A percentile compares a stretch with the other conserved stretches of the same genome.
These are phyloP conservation scores for Trichopoda pennipes DNA, from an alignment of 2,888 invertebrate genomes.

Conservation along the genomic window DNA sequence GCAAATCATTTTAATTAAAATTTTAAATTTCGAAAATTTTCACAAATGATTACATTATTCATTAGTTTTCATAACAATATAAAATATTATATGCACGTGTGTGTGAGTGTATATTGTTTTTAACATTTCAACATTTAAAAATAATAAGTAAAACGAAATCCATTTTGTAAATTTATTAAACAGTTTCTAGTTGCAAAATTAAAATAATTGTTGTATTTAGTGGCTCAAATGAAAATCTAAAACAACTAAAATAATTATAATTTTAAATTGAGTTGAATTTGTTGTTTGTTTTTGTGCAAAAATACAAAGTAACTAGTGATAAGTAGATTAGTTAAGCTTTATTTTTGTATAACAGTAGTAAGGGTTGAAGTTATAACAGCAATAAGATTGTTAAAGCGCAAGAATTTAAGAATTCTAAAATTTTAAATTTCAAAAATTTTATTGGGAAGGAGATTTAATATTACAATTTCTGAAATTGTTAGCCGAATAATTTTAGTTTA, in stretches of 20 bases:
- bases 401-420: too few species aligned
- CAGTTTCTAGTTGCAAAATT: slow-evolving; percentile 61
- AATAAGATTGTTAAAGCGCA: too few species aligned
- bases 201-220: slow-evolving; percentile 67
- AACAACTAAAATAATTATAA: slow-evolving; percentile 23
- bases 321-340: too few species aligned
- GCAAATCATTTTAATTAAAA: slow-evolving; percentile 75
- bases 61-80: slow-evolving; percentile 69
- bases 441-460: too few species aligned
- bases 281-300: too few species aligned
- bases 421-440: too few species aligned
- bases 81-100: slow-evolving; percentile 17
- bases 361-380: too few species aligned
- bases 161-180: slow-evolving; percentile 64
- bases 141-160: slow-evolving; percentile 52
- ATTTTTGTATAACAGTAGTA: too few species aligned
- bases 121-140: slow-evolving; percentile 49
- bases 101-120: slow-evolving; percentile 51
- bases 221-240: slow-evolving; percentile 55
- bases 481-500: too few species aligned
- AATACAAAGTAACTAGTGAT: neutral
- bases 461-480: too few species aligned
- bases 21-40: slow-evolving; percentile 70
- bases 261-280: neutral
- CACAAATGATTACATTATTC: slow-evolving; percentile 68